These are phyloP conservation scores for Gymnoscopelus braueri DNA, from an alignment of 2,797 vertebrate species.

Conservation along the genomic window DNA sequence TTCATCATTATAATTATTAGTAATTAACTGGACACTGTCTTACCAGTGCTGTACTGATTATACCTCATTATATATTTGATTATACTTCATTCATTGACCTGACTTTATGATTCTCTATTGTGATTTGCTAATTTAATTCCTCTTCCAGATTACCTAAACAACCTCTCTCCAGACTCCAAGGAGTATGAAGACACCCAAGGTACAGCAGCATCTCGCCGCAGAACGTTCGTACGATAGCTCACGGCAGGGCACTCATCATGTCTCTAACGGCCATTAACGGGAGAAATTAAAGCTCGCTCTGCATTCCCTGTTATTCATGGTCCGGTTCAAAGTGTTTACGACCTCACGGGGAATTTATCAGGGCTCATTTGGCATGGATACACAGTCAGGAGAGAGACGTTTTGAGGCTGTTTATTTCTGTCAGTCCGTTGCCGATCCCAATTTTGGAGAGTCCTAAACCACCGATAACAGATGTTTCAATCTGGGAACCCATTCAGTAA, in stretches of 20 bases:
- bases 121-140: slow-evolving; percentile 5
- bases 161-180: slow-evolving; percentile 91
- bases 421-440: neutral
- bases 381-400: slow-evolving; percentile 52
- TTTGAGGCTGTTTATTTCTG: slow-evolving; percentile 56
- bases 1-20: too few species aligned
- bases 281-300: slow-evolving; percentile 23
- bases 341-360: slow-evolving; percentile 45
- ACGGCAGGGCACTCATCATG: neutral
- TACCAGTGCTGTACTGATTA: too few species aligned
- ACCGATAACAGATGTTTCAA: too few species aligned
- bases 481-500: too few species aligned
- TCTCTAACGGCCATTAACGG: neutral
- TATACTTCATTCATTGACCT: slow-evolving; percentile 5
- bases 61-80: too few species aligned
- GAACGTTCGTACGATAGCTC: too few species aligned
- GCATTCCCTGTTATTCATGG: slow-evolving; percentile 20
- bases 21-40: too few species aligned
- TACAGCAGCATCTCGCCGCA: slow-evolving; percentile 65
- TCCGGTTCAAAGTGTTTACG: slow-evolving; percentile 38
- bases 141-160: slow-evolving; percentile 94
- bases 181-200: slow-evolving; percentile 95
- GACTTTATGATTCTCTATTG: too few species aligned
- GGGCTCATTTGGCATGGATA: slow-evolving; percentile 50
- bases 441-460: too few species aligned